These are phyloP conservation scores for Hypomesus transpacificus DNA, from an alignment of 2,113 vertebrate species.

Conservation along the genomic window DNA sequence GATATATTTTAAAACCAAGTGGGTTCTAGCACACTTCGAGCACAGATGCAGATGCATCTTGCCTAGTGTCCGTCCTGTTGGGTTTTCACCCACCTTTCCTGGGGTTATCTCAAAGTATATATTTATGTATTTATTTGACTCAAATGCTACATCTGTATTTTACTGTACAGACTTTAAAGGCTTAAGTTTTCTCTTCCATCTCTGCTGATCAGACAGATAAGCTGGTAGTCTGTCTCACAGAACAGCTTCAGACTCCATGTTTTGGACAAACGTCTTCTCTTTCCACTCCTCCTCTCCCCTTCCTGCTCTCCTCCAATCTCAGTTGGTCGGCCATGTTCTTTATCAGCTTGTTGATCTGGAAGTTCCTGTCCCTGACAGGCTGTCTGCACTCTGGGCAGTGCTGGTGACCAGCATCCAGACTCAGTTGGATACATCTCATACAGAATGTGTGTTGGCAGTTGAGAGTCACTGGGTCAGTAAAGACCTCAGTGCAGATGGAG, in stretches of 20 bases:
- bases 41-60: too few species aligned
- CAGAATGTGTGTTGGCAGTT: slow-evolving; percentile 8
- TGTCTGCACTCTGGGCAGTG: slow-evolving; percentile 6
- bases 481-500: too few species aligned
- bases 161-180: too few species aligned
- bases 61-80: too few species aligned
- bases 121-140: too few species aligned
- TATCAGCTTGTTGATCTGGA: slow-evolving; percentile 31
- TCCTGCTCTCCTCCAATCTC: slow-evolving; percentile 22
- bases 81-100: too few species aligned
- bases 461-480: slow-evolving; percentile 6
- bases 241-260: slow-evolving; percentile 2
- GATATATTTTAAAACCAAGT: too few species aligned
- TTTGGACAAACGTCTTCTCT: slow-evolving; percentile 7
- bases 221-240: neutral
- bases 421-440: neutral
- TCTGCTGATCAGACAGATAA: neutral
- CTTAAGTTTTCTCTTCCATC: neutral
- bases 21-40: too few species aligned
- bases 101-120: too few species aligned
- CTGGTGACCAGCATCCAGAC: slow-evolving; percentile 5
- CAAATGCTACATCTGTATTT: too few species aligned
- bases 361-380: slow-evolving; percentile 17
- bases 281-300: slow-evolving; percentile 1
- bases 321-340: slow-evolving; percentile 21